Evolutionary conservation across 2,797 vertebrate species (phyloP), one percentile per base, ranked within the genome.

Genomic region (Babyrousa celebensis): DNA sequence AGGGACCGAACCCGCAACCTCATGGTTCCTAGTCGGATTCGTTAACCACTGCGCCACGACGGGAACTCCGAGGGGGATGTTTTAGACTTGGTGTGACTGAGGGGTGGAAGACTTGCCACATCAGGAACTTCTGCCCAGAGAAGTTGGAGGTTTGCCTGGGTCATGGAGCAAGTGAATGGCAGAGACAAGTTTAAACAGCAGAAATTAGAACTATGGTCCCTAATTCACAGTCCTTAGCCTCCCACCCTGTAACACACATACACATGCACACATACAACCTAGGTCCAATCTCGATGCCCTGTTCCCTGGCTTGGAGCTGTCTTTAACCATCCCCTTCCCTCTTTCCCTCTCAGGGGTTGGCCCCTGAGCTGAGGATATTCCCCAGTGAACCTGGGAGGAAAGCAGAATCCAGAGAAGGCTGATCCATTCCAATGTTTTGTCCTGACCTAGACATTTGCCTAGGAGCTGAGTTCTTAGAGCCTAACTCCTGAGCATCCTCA

Each of bases 391-490:
- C 14, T 14, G 36, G 62, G 11, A 89, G 54, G 36, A 9, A 71
- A 96, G 12, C 32, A 84, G 86, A 84, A 43, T 6, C 67, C 60
- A 87, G 18, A 78, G 68, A 95, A 92, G 40, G n/a, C 21, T 72
- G 43, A 58, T 77, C 63, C 74, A 52, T 29, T 72, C 32, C 9
- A 40, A 0, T 48, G 71, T 68, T 83, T 60, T 17, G 16, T 62
- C 70, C 18, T 48, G 48, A 85, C 23, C 71, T 21, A 83, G 90
- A 89, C 63, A 32, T 63, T 52, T 65, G 71, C n/a, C 20, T 67
- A 29, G 63, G 29, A 40, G 56, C 43, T 17, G 58, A 89, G 32
- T 58, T n/a, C 75, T 68, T 65, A 79, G 27, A 74, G 23, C 65
- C 85, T 79, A 63, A 43, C n/a, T 78, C 36, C 60, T 43, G 40